Evolutionary conservation across 2,888 invertebrate species (phyloP), one percentile per base, ranked within the genome.

Genomic region (Drepana falcataria): DNA sequence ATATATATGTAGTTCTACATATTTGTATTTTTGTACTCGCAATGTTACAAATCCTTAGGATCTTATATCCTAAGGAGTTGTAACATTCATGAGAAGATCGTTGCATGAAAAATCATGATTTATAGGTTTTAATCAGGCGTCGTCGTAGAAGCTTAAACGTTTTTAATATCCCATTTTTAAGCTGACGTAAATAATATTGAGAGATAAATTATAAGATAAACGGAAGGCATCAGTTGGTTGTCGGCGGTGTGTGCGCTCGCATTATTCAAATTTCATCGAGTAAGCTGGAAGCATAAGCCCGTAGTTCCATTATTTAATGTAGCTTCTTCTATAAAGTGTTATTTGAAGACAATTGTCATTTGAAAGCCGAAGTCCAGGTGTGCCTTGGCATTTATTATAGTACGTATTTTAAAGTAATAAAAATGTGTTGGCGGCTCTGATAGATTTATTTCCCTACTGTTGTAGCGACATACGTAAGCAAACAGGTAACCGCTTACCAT

Each of bases 181-280:
- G 73, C 66, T 72, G 77, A 78, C 80, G 69, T 81, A 71, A 78
- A 75, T 77, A 77, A 78, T 78, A 75, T 75, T 66, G 59, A 70
- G 68, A 70, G 76, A 83, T 84, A 79, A 83, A 83, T 78, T 73
- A 49, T 52, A 64, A 75, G 79, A 81, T 80, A 75, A 81, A 77
- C 69, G 73, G 60, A 62, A 59, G 56, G 69, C 74, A 79, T 78
- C 79, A 78, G 75, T 69, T 65, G 59, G 60, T 61, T 72, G 80
- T 75, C 77, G 68, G 58, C 73, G 9, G 44, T 65, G 59, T 59
- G 65, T 63, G 66, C 56, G 68, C 58, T 48, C 65, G 76, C 69
- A 77, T 83, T 83, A 85, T 85, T 83, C 68, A 83, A 81, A 82
- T 84, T 77, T 84, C 76, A 72, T 65, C 79, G 71, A 64, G 79